These are phyloP conservation scores for Genyomyrus donnyi DNA, from an alignment of 2,113 vertebrate species.

Conservation along the genomic window DNA sequence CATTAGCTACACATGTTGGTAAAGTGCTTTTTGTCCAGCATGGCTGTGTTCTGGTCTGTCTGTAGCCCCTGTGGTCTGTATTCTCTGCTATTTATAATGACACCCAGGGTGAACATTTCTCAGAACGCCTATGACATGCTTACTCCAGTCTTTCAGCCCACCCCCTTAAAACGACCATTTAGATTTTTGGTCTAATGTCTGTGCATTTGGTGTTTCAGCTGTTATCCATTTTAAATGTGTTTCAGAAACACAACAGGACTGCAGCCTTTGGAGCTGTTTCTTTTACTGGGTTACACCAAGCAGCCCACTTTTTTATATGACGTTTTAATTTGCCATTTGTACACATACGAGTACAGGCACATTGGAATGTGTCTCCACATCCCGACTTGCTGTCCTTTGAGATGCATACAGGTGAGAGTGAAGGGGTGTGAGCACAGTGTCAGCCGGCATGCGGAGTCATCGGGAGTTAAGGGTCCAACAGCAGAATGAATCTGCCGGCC, in stretches of 20 bases:
- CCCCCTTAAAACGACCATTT: neutral
- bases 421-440: neutral
- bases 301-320: neutral
- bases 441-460: neutral
- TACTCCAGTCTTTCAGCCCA: neutral
- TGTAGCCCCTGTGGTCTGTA: neutral
- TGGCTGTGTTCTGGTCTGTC: neutral
- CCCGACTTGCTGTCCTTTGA: neutral
- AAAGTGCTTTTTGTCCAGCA: neutral
- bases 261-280: neutral
- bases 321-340: neutral
- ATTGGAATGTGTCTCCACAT: neutral
- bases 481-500: no score
- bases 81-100: neutral
- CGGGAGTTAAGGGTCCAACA: no score
- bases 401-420: neutral
- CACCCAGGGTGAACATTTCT: neutral
- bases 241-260: neutral
- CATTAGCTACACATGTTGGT: neutral
- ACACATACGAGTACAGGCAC: neutral
- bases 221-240: neutral
- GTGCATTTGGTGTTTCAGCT: neutral
- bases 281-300: neutral
- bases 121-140: neutral
- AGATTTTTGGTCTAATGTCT: neutral